Conservation (phyloP, 2,888 invertebrate species). For the Leptinotarsa rubiginosa region DNA sequence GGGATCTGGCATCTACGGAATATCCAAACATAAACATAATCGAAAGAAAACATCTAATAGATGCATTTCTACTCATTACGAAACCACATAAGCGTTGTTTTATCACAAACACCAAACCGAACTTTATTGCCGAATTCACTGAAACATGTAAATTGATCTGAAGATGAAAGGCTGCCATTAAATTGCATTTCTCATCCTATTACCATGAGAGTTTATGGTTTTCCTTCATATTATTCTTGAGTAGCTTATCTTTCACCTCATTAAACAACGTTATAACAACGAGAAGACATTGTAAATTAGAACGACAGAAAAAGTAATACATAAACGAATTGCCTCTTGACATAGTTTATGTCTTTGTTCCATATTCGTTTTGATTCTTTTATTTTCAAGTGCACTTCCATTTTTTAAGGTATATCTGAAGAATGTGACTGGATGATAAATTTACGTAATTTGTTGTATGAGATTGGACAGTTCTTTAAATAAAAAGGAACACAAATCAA, state of each 20-base stretch:
- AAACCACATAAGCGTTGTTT: neutral
- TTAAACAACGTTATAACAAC: slow-evolving; percentile 42
- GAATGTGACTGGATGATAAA: too few species aligned
- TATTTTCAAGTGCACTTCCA: too few species aligned
- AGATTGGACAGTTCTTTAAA: too few species aligned
- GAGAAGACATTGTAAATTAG: slow-evolving; percentile 27
- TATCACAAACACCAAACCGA: neutral
- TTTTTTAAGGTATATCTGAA: too few species aligned
- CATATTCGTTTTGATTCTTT: too few species aligned
- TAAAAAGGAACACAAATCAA: too few species aligned
- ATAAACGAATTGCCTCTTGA: neutral
- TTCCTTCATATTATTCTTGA: slow-evolving; percentile 35
- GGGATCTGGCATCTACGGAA: too few species aligned
- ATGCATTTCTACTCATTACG: too few species aligned
- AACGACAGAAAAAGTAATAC: slow-evolving; percentile 17
- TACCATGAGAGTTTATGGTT: slow-evolving; percentile 41
- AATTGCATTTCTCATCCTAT: slow-evolving; percentile 31
- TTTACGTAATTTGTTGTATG: too few species aligned
- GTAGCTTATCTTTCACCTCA: slow-evolving; percentile 41
- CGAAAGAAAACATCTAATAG: too few species aligned
- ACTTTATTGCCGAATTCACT: slow-evolving; percentile 8
- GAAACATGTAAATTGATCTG: slow-evolving; percentile 29
- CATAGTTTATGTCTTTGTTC: too few species aligned
- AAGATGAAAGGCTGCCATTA: slow-evolving; percentile 29
- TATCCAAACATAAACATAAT: too few species aligned